Conservation (phyloP, 2,113 vertebrate species). For the Forbesichthys agassizii region DNA sequence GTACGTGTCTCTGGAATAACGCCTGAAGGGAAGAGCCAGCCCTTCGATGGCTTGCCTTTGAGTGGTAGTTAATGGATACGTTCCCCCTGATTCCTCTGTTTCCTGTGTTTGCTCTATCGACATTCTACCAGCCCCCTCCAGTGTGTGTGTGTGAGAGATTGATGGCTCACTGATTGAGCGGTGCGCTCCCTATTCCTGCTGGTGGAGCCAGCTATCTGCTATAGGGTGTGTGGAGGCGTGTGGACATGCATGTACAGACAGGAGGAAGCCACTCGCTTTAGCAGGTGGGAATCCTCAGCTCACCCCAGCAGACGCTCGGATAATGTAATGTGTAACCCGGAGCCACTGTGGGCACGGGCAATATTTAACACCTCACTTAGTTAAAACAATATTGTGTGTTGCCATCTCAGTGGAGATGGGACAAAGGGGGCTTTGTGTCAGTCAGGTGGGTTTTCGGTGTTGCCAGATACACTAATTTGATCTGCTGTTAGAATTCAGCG, state of each 20-base stretch:
- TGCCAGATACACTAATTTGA: conserved; percentile 9
- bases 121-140: too few species aligned
- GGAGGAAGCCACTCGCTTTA: conserved; percentile 50
- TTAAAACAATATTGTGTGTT: conserved; percentile 29
- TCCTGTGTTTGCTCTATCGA: conserved; percentile 13
- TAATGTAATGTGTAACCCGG: conserved; percentile 41
- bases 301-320: conserved; percentile 3
- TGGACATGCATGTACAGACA: conserved; percentile 53
- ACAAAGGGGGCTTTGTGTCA: conserved; percentile 16
- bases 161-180: conserved; percentile 67
- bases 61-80: conserved; percentile 67
- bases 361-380: conserved; percentile 37
- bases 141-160: conserved; percentile 32
- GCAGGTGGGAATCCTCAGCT: conserved; percentile 49
- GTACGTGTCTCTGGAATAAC: conserved; percentile 58
- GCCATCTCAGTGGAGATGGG: not conserved
- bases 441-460: conserved; percentile 8
- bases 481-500: not conserved
- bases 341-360: not conserved
- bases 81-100: conserved; percentile 65
- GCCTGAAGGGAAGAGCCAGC: conserved; percentile 49
- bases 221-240: conserved; percentile 26
- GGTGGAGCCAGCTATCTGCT: conserved; percentile 56
- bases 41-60: conserved; percentile 67
- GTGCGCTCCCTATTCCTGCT: conserved; percentile 49